These are phyloP conservation scores for Psittacula cyanocephala DNA, from an alignment of 2,113 vertebrate species.

Conservation along the genomic window DNA sequence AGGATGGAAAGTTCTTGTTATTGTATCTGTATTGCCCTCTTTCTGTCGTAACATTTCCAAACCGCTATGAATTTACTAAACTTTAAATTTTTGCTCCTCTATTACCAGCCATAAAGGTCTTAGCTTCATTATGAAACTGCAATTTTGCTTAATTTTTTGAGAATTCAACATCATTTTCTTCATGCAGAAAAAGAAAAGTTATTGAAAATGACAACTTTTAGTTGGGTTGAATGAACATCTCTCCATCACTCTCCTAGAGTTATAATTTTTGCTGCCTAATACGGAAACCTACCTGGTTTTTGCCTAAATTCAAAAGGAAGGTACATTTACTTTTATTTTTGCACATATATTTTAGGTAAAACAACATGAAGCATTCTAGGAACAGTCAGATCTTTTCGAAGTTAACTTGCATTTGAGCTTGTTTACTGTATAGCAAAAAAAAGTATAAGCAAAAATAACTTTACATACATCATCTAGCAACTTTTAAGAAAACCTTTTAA, in stretches of 20 bases:
- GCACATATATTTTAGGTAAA: not conserved
- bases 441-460: not conserved
- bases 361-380: not conserved
- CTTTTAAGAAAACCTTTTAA: not conserved
- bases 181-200: not conserved
- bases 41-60: constrained; percentile 49
- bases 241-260: not conserved
- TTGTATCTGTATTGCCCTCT: constrained; percentile 54
- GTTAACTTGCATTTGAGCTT: not conserved
- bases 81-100: constrained; percentile 1
- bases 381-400: not conserved
- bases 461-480: not conserved
- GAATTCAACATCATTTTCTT: constrained; percentile 40
- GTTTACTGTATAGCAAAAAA: not conserved
- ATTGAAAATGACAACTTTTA: constrained; percentile 33
- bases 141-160: constrained; percentile 23
- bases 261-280: not conserved
- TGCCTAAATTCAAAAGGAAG: constrained; percentile 19
- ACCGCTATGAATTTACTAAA: constrained; percentile 14
- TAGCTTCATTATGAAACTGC: constrained; percentile 19
- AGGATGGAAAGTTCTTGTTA: constrained; percentile 27
- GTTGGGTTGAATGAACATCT: constrained; percentile 44
- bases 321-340: not conserved
- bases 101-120: constrained; percentile 18
- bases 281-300: constrained; percentile 39